Evolutionary conservation across 2,113 vertebrate species (phyloP).

Genomic region (Todiramphus saurophagus): DNA sequence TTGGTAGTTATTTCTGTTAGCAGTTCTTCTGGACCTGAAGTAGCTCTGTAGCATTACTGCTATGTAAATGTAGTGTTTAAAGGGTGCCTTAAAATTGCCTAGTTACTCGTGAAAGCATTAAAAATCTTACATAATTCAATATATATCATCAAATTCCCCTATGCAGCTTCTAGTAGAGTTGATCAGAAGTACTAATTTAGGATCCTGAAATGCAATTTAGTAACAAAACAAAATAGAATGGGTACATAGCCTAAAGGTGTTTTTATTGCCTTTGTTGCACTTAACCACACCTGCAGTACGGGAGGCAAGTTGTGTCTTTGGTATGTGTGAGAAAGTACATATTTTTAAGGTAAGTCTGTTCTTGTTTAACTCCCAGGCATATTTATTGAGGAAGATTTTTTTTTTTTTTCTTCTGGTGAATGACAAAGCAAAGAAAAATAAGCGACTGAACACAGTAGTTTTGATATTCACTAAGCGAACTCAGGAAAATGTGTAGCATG

Average conservation of each 20-base stretch:
- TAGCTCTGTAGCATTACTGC: background rate
- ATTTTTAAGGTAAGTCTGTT: conserved; percentile 26
- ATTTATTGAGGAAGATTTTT: background rate
- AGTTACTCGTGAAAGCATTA: background rate
- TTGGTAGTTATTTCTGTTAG: background rate
- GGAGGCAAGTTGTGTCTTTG: conserved; percentile 44
- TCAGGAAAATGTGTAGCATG: background rate
- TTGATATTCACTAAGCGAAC: background rate
- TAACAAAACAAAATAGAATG: background rate
- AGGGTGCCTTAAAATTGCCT: background rate
- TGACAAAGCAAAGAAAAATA: background rate
- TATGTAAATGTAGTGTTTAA: background rate
- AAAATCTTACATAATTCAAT: background rate
- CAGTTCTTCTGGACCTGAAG: background rate
- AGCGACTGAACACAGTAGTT: background rate
- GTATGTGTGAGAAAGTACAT: conserved; percentile 56
- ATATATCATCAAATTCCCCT: background rate
- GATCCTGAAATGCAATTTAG: conserved; percentile 6
- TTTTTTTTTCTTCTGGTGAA: background rate
- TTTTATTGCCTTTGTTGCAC: conserved; percentile 51
- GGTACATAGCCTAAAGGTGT: conserved; percentile 48
- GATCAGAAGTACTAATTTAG: conserved; percentile 17
- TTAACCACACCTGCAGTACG: conserved; percentile 37
- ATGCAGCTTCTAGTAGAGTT: background rate
- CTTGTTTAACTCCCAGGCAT: conserved; percentile 31